phyloP scores from a whole-genome alignment of 2,797 vertebrate species.

The Macrochelys suwanniensis region DNA sequence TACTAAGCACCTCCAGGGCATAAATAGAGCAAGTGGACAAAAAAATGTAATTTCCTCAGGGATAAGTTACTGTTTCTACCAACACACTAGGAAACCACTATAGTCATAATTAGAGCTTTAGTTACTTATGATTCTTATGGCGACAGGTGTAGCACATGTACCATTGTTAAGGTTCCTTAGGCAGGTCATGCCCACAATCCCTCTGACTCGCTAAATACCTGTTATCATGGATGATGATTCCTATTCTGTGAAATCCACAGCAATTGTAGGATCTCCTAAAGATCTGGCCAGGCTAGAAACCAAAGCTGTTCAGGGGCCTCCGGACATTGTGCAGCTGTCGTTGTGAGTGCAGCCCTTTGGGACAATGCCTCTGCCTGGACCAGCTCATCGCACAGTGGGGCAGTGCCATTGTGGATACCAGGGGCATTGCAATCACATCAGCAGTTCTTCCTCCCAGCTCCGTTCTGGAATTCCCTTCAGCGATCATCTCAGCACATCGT shows the following conservation, averaged over 20 bases:
- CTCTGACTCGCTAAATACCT: not conserved
- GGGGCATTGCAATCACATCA: not conserved
- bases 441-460: not conserved
- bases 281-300: rapidly evolving
- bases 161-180: not conserved
- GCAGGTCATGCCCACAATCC: rapidly evolving
- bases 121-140: not conserved
- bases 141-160: not conserved
- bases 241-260: not conserved
- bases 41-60: constrained; percentile 12
- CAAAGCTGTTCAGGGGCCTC: not conserved
- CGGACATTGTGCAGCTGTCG: not conserved
- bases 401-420: not conserved
- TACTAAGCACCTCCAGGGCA: not conserved
- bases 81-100: not conserved
- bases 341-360: not conserved
- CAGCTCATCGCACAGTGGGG: not conserved
- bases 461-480: not conserved
- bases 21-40: not conserved
- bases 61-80: not conserved
- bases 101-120: not conserved
- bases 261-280: not conserved
- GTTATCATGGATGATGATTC: not conserved
- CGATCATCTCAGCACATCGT: not conserved
- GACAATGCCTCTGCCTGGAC: not conserved